Evolutionary conservation across 2,888 invertebrate genomes (phyloP).

Genomic region (Nomada hirtipes): DNA sequence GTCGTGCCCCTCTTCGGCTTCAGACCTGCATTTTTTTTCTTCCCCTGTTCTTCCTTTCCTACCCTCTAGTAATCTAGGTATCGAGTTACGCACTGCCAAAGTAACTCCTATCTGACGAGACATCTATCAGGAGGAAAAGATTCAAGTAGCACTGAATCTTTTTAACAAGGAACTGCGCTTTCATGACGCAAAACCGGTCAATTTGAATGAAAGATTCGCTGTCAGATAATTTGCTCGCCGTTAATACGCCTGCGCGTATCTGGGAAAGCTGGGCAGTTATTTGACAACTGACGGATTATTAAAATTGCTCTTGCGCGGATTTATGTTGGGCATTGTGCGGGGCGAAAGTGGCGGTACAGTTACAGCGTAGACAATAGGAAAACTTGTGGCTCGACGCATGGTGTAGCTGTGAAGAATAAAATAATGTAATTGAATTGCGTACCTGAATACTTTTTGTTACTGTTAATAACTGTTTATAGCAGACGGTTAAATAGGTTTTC

Average conservation of each 20-base stretch:
- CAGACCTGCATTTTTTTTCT: constrained; percentile 77
- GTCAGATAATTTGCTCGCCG: not conserved
- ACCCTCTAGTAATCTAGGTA: constrained; percentile 66
- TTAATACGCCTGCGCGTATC: not conserved
- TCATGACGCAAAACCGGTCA: constrained; percentile 34
- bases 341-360: no score
- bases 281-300: not conserved
- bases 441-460: no score
- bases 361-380: no score
- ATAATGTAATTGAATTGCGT: no score
- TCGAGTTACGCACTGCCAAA: constrained; percentile 76
- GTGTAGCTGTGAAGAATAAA: no score
- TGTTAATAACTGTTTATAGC: no score
- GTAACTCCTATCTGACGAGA: constrained; percentile 80
- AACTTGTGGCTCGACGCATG: no score
- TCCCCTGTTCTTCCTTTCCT: constrained; percentile 54
- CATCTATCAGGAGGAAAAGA: constrained; percentile 74
- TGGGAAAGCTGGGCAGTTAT: not conserved
- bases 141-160: constrained; percentile 35
- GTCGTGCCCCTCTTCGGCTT: constrained; percentile 66
- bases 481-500: no score
- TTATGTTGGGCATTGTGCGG: no score
- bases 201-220: constrained; percentile 1
- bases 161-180: constrained; percentile 8
- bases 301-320: no score